A percentile compares a stretch with the other conserved stretches of the same genome.
Conservation (phyloP, 1,140 invertebrate species). For the Drosophila quadrilineata region DNA sequence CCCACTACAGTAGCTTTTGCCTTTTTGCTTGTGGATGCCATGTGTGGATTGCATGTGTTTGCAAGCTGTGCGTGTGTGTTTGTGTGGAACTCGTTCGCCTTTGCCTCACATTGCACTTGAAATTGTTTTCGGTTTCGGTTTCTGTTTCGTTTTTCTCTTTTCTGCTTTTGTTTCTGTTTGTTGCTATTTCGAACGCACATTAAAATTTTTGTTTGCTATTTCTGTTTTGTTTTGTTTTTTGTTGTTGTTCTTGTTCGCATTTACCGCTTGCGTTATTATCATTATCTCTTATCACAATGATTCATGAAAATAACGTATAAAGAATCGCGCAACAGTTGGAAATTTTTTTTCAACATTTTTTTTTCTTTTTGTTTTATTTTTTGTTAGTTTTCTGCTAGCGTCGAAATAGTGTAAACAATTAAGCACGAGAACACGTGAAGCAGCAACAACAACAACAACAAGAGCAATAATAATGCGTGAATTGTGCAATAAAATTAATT, state of each 20-base stretch:
- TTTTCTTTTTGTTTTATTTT: too few relatives aligned
- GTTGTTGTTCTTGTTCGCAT: slow-evolving; percentile 11
- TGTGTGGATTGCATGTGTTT: slow-evolving; percentile 30
- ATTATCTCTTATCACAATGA: slow-evolving; percentile 65
- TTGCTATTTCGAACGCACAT: slow-evolving; percentile 14
- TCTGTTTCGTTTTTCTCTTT: too few relatives aligned
- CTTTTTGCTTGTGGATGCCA: not conserved
- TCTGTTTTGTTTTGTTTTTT: not conserved
- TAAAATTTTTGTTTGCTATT: slow-evolving; percentile 24
- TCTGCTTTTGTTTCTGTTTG: too few relatives aligned
- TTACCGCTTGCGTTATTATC: slow-evolving; percentile 31
- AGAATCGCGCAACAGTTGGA: not conserved
- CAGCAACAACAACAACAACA: too few relatives aligned
- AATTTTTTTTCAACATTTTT: too few relatives aligned
- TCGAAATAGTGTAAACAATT: slow-evolving; percentile 22
- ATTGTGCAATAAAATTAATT: slow-evolving; percentile 56
- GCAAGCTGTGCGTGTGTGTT: not conserved
- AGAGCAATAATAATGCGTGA: slow-evolving; percentile 33
- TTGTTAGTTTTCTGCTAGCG: slow-evolving; percentile 7
- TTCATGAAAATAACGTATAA: slow-evolving; percentile 27
- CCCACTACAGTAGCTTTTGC: not conserved
- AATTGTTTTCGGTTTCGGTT: slow-evolving; percentile 52
- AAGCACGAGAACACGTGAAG: too few relatives aligned
- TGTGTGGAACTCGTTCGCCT: slow-evolving; percentile 17
- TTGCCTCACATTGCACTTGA: slow-evolving; percentile 59